A percentile compares a stretch with the other conserved stretches of the same genome.
Conservation (phyloP, 2,797 vertebrate species). For the Hypotaenidia philippensis region DNA sequence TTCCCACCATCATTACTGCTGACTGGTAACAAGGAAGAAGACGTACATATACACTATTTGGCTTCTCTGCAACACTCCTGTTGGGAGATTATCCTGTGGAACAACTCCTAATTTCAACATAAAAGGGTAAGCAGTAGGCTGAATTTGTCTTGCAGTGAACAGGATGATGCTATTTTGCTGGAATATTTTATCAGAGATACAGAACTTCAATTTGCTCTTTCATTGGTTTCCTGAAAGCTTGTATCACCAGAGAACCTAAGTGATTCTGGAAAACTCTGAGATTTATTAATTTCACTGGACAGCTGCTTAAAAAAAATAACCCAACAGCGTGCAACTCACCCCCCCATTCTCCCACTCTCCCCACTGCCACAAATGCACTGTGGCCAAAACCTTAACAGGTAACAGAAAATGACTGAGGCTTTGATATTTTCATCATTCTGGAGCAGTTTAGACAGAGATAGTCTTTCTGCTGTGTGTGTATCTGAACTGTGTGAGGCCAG, state of each 20-base stretch:
- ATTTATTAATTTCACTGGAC: not conserved
- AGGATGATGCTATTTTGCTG: not conserved
- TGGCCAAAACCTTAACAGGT: not conserved
- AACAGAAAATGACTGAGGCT: not conserved
- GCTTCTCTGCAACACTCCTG: not conserved
- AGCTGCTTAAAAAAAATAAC: not conserved
- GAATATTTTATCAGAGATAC: not conserved
- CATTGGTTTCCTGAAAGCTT: not conserved
- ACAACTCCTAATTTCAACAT: not conserved
- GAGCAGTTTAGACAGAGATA: not conserved
- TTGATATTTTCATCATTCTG: not conserved
- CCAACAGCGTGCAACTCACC: not conserved
- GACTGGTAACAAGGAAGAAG: not conserved
- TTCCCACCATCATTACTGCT: not conserved
- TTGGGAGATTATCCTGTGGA: not conserved
- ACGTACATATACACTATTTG: not conserved
- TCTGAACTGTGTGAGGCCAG: not conserved
- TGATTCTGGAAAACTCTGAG: not conserved
- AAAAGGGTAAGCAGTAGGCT: not conserved
- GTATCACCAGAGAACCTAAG: not conserved
- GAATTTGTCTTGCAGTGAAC: not conserved
- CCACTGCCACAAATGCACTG: not conserved
- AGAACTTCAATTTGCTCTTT: not conserved
- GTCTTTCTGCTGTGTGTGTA: not conserved
- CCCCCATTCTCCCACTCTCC: not conserved